Evolutionary conservation across 2,113 vertebrate species (phyloP).

Genomic region (Alosa alosa): DNA sequence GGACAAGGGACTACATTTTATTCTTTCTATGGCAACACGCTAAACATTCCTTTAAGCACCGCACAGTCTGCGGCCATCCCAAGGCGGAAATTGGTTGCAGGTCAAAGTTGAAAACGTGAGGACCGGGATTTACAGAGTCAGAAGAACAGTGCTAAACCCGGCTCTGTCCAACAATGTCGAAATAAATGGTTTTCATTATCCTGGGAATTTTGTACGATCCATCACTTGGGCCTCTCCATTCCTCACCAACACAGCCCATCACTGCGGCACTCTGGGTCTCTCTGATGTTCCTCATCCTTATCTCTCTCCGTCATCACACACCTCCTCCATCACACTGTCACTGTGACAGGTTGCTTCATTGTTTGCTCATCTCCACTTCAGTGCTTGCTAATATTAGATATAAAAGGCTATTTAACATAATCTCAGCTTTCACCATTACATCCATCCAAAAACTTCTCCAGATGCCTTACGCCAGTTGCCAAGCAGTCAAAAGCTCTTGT

Average conservation of each 20-base stretch:
- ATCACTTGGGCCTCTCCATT: constrained; percentile 28
- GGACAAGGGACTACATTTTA: constrained; percentile 50
- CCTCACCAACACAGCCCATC: constrained; percentile 3
- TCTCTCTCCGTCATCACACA: background rate
- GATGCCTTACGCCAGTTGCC: background rate
- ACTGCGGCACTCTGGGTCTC: background rate
- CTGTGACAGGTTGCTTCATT: background rate
- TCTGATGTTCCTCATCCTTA: constrained; percentile 15
- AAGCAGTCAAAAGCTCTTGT: background rate
- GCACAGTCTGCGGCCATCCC: background rate
- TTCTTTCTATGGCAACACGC: constrained; percentile 30
- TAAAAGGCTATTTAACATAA: background rate
- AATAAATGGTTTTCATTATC: constrained; percentile 38
- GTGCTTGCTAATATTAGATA: background rate
- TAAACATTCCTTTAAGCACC: constrained; percentile 41
- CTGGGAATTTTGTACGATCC: constrained; percentile 33
- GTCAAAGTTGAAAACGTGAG: constrained; percentile 49
- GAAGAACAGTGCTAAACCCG: constrained; percentile 18
- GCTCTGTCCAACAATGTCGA: constrained; percentile 32
- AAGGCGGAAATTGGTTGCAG: constrained; percentile 31
- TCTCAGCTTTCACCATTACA: background rate
- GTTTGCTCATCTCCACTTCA: background rate
- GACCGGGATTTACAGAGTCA: constrained; percentile 17
- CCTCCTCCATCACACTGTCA: background rate
- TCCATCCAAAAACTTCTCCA: background rate